These are phyloP conservation scores for Cynopterus brachyotis DNA, from an alignment of 2,113 vertebrate genomes.

Conservation along the genomic window DNA sequence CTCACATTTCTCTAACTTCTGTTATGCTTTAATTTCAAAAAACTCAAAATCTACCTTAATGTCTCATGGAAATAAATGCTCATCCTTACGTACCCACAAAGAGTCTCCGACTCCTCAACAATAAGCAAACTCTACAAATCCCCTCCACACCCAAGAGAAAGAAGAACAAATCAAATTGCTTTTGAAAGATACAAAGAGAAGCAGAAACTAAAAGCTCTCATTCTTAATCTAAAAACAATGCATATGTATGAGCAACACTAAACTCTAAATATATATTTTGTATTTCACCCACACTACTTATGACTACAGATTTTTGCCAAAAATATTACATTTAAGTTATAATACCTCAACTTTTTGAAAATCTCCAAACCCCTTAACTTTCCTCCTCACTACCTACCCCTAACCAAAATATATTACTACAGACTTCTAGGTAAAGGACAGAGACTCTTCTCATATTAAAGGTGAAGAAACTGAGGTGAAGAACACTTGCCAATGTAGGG, in stretches of 20 bases:
- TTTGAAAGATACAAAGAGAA: constrained; percentile 76
- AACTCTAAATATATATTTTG: constrained; percentile 79
- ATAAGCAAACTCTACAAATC: constrained; percentile 57
- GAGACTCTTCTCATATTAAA: constrained; percentile 28
- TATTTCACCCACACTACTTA: constrained; percentile 81
- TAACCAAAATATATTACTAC: constrained; percentile 61
- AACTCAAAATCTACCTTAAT: neutral
- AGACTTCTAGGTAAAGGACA: constrained; percentile 48
- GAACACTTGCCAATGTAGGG: neutral
- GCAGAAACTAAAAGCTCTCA: constrained; percentile 77
- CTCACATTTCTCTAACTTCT: neutral
- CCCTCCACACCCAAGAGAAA: constrained; percentile 56
- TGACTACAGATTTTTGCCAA: constrained; percentile 80
- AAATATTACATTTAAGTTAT: constrained; percentile 81
- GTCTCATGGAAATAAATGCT: constrained; percentile 9
- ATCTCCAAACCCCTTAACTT: constrained; percentile 59
- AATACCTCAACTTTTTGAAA: constrained; percentile 77
- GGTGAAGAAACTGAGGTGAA: neutral
- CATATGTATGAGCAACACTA: constrained; percentile 78
- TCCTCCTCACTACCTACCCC: constrained; percentile 59
- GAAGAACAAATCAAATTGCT: constrained; percentile 74
- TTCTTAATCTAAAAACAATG: constrained; percentile 80
- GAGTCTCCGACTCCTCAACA: constrained; percentile 50
- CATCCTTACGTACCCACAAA: neutral
- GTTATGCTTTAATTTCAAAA: neutral